Conservation (phyloP, 2,797 vertebrate genomes). For the Bucorvus abyssinicus region DNA sequence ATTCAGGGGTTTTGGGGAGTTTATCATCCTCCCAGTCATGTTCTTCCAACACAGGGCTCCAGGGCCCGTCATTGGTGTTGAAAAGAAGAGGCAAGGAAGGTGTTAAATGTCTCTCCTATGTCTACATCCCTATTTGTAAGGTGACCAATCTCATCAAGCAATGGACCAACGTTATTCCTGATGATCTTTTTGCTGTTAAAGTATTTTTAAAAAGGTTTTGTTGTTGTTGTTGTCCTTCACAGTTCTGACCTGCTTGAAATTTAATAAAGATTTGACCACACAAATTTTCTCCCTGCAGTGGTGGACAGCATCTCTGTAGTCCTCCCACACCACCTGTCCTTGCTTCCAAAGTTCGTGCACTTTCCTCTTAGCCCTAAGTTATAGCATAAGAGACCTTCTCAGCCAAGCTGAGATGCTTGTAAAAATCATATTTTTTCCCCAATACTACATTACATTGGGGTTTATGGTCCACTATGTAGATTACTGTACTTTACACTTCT, state of each 20-base stretch:
- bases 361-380: neutral
- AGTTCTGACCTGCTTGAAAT: neutral
- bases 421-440: neutral
- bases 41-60: neutral
- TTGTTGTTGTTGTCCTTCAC: neutral
- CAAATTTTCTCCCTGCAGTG: neutral
- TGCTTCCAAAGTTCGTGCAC: neutral
- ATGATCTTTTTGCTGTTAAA: neutral
- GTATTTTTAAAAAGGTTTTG: neutral
- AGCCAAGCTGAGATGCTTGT: neutral
- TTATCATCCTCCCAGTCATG: neutral
- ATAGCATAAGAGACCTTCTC: neutral
- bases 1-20: too few species aligned
- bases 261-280: neutral
- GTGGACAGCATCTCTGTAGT: neutral
- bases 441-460: too few species aligned
- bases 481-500: neutral
- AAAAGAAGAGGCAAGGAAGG: too few species aligned
- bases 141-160: too few species aligned
- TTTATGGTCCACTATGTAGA: neutral
- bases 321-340: fast-evolving
- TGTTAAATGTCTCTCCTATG: too few species aligned
- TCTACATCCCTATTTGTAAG: too few species aligned
- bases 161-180: neutral
- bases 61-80: neutral